Evolutionary conservation across 2,113 vertebrate genomes (phyloP).

Genomic region (Oncorhynchus gorbuscha): DNA sequence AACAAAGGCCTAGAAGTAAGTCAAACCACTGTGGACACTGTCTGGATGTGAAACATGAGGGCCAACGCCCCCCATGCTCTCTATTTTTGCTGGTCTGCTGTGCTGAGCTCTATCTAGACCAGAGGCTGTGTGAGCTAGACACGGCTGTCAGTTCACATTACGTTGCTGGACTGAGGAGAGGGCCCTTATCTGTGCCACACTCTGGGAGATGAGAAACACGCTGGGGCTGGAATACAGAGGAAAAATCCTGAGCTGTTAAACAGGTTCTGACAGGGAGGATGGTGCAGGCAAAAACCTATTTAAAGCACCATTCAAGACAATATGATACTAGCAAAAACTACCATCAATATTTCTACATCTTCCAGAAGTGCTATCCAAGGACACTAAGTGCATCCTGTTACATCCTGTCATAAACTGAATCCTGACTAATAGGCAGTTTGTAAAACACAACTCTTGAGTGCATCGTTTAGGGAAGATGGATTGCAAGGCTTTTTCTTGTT

Average conservation of each 20-base stretch:
- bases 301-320: not conserved
- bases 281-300: not conserved
- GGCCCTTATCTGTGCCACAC: conserved; percentile 17
- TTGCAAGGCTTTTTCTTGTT: no score
- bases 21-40: not conserved
- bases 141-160: conserved; percentile 27
- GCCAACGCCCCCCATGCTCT: not conserved
- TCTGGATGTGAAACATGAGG: conserved; percentile 1
- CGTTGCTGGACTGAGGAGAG: not conserved
- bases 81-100: not conserved
- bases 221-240: not conserved
- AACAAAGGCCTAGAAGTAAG: conserved; percentile 18
- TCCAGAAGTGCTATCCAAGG: no score
- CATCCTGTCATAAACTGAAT: no score
- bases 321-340: not conserved
- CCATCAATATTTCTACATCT: no score
- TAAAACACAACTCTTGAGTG: no score
- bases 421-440: no score
- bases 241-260: not conserved
- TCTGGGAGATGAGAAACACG: not conserved
- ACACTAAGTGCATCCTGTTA: no score
- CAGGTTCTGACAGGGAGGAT: not conserved
- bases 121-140: conserved; percentile 16
- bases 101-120: conserved; percentile 4
- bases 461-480: no score